phyloP scores from a whole-genome alignment of 2,797 vertebrate genomes.

The Sandelia bainsii region DNA sequence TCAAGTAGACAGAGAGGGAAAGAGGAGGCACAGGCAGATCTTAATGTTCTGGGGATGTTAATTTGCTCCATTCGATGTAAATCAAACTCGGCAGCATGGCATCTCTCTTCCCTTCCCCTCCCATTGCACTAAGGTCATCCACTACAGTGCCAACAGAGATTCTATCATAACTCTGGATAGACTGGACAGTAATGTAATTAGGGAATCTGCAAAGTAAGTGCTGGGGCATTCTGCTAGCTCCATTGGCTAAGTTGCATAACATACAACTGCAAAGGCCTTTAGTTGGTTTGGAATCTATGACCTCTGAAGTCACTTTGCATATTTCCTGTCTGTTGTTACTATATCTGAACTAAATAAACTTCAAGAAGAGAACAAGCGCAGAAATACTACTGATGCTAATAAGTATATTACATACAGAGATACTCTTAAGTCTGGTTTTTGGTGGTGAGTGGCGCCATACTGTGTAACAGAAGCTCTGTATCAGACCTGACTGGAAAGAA shows the following conservation, averaged over 20 bases:
- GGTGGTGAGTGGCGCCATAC: background rate
- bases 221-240: background rate
- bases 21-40: conserved; percentile 44
- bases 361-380: background rate
- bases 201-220: conserved; percentile 37
- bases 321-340: background rate
- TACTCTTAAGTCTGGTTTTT: background rate
- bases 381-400: background rate
- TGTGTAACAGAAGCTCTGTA: background rate
- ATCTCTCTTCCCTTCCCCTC: conserved; percentile 49
- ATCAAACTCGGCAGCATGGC: conserved; percentile 63
- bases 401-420: background rate
- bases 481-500: background rate
- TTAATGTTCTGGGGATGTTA: conserved; percentile 66
- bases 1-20: conserved; percentile 38
- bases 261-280: conserved; percentile 23
- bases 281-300: conserved; percentile 4
- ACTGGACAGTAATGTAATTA: conserved; percentile 52
- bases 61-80: conserved; percentile 68
- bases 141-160: conserved; percentile 57
- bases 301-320: conserved; percentile 8
- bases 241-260: conserved; percentile 11
- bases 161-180: conserved; percentile 48
- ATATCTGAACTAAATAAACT: background rate
- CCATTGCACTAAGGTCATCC: conserved; percentile 58